Base-by-base conservation (phyloP, 37 sponge, comb jelly and placozoan genomes). In the Beroe forskalii region DNA sequence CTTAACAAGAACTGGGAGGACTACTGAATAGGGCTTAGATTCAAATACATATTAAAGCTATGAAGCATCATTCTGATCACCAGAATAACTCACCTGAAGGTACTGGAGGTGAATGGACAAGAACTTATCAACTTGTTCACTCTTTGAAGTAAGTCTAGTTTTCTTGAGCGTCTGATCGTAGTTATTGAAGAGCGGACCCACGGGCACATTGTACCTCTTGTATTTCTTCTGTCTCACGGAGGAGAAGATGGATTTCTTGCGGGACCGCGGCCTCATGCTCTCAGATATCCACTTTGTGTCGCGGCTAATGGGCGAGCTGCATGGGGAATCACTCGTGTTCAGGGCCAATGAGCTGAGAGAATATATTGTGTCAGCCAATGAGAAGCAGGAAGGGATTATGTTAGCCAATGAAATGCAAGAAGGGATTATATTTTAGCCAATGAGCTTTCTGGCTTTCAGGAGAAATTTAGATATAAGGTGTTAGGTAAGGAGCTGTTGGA, bases 151-250 rank as follows among this genome's bases (percentile, higher is more conserved):
- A 14, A 80, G 35, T 48, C 86, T 8, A 2, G 86, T 80, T 37
- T 80, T 80, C 86, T 80, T 80, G 20, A 80, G 55, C 1, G 86
- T 80, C 86, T 80, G 86, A 42, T 80, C 86, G 86, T 80, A 80
- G 86, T 80, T 80, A 24, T 44, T 80, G 35, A 80, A 80, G 48
- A 80, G 28, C 55, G 86, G 86, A 41, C 55, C 55, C 30, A 80
- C 55, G 4, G 86, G 86, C 12, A 80, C 86, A 48, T 80, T 80
- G 48, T 80, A 80, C 55, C 86, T 4, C 86, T 80, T 80, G 86
- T 44, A 80, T 30, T 43, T 80, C 86, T 80, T 80, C 86, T 80
- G 86, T 41, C 86, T 4, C 31, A 80, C 86, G 1, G 86, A 80
- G 25, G 86, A 80, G 55, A 80, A 80, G 86, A 80, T 41, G 55